Conservation (phyloP, 2,888 invertebrate genomes). For the Tuberolachnus salignus region DNA sequence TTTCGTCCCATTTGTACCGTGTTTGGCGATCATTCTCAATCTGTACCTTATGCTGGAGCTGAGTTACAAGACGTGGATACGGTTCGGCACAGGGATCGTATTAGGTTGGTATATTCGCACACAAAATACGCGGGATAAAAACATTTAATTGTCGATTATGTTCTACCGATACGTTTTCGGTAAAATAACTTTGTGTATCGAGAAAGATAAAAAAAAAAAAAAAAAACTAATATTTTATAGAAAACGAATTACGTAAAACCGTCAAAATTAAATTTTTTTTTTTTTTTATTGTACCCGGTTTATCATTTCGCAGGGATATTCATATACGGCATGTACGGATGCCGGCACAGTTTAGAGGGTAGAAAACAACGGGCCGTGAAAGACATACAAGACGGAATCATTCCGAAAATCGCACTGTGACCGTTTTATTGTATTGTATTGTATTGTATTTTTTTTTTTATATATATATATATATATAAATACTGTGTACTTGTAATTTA, state of each 20-base stretch:
- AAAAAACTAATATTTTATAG: too few relatives aligned
- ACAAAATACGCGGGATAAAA: too few relatives aligned
- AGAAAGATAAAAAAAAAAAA: too few relatives aligned
- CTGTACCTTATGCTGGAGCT: conserved; percentile 84
- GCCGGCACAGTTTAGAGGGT: conserved; percentile 29
- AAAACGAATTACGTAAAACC: too few relatives aligned
- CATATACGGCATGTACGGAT: conserved; percentile 36
- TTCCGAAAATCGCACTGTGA: neutral
- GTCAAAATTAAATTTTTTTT: too few relatives aligned
- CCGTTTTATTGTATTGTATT: neutral
- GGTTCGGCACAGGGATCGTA: conserved; percentile 79
- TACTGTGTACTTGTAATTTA: too few relatives aligned
- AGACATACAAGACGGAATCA: neutral
- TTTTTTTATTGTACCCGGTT: too few relatives aligned
- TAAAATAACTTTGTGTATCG: too few relatives aligned
- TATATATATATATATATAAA: neutral
- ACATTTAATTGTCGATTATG: too few relatives aligned
- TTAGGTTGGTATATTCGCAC: conserved; percentile 67
- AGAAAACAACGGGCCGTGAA: conserved; percentile 19
- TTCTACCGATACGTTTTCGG: too few relatives aligned
- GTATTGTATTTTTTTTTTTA: neutral
- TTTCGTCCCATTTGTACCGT: conserved; percentile 81
- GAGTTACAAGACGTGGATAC: conserved; percentile 79
- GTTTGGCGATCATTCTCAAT: conserved; percentile 80
- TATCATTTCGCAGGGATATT: conserved; percentile 66